Percentiles rank a stretch among this genome's conserved stretches.
Conservation (phyloP, 2,113 vertebrate species). For the Rhinogobius similis region DNA sequence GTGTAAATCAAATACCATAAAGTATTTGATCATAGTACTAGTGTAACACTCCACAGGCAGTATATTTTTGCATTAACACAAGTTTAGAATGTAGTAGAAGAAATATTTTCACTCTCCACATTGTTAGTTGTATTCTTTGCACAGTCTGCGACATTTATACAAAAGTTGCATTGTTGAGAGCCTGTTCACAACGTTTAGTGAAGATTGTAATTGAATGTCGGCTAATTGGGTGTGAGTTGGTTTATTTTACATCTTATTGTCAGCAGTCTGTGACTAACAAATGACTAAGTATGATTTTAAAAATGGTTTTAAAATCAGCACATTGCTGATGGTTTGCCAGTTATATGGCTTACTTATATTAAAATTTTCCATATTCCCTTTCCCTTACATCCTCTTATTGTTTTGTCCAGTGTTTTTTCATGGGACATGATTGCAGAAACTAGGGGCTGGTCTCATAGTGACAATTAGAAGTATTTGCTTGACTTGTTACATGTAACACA, state of each 20-base stretch:
- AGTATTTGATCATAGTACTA: conserved; percentile 59
- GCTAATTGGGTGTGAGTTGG: neutral
- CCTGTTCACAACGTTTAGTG: neutral
- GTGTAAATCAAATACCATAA: neutral
- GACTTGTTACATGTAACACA: conserved; percentile 55
- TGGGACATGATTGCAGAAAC: conserved; percentile 48
- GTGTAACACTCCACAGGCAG: conserved; percentile 52
- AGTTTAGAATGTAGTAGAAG: conserved; percentile 27
- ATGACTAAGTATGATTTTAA: conserved; percentile 12
- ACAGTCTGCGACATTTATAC: conserved; percentile 72
- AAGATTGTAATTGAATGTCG: neutral
- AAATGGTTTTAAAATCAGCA: conserved; percentile 39
- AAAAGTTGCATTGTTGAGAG: conserved; percentile 40
- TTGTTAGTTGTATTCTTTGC: conserved; percentile 79
- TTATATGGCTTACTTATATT: conserved; percentile 70
- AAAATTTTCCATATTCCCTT: conserved; percentile 18
- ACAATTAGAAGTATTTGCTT: conserved; percentile 39
- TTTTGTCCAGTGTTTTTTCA: conserved; percentile 41
- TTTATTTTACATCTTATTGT: neutral
- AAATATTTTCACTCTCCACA: conserved; percentile 83
- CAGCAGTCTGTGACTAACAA: neutral
- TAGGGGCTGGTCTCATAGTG: conserved; percentile 68
- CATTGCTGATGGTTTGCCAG: conserved; percentile 59
- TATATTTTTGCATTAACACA: conserved; percentile 20
- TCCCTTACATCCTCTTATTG: conserved; percentile 11